phyloP scores from a whole-genome alignment of 2,888 invertebrate species.

The Meteorus cinctellus region DNA sequence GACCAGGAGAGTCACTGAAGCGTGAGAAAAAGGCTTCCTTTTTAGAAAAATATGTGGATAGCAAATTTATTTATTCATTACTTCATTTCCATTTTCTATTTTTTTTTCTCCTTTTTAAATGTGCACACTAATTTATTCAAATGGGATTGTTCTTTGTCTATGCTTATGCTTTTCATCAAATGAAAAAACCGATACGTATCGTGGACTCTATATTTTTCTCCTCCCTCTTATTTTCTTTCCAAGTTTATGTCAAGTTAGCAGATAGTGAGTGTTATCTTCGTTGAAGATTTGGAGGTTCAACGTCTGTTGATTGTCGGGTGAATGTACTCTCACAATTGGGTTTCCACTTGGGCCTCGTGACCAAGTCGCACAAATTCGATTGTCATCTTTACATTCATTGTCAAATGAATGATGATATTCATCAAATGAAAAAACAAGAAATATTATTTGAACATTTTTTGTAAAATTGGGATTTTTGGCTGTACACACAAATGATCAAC shows the following conservation, averaged over 20 bases:
- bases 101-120: not conserved
- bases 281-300: not conserved
- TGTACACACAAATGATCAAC: not conserved
- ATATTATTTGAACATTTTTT: not conserved
- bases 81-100: not conserved
- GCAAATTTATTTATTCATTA: constrained; percentile 4
- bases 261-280: not conserved
- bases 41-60: not conserved
- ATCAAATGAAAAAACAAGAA: not conserved
- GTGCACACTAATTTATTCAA: too few species aligned
- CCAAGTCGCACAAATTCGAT: not conserved
- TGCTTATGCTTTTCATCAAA: not conserved
- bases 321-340: not conserved
- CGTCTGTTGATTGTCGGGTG: not conserved
- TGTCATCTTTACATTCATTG: too few species aligned
- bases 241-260: not conserved
- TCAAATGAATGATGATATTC: not conserved
- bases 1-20: constrained; percentile 22
- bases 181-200: not conserved
- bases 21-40: constrained; percentile 19
- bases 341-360: not conserved
- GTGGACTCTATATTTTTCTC: not conserved
- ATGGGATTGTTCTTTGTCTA: too few species aligned
- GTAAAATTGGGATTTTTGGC: not conserved
- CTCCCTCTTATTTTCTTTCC: not conserved